phyloP scores from a whole-genome alignment of 2,888 invertebrate species.

The Dendrolimus houi region DNA sequence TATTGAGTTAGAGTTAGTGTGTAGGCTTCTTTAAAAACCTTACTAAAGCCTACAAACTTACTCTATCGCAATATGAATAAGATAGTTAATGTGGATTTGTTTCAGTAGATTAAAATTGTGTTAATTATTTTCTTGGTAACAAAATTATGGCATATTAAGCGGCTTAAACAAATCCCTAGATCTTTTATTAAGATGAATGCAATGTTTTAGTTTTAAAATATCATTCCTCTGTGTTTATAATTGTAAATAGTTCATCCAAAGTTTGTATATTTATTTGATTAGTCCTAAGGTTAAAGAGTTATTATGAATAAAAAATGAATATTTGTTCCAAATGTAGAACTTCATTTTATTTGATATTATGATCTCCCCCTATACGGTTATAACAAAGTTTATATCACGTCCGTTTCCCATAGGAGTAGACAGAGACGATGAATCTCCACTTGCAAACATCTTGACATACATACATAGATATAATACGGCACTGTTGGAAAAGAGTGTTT shows the following conservation, averaged over 20 bases:
- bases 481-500: too few relatives aligned
- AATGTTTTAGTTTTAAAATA: conserved; percentile 13
- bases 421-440: background rate
- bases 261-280: conserved; percentile 64
- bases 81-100: too few relatives aligned
- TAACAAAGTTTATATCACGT: background rate
- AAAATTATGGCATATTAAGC: conserved; percentile 34
- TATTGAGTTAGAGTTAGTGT: too few relatives aligned
- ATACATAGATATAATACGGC: too few relatives aligned
- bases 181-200: conserved; percentile 24
- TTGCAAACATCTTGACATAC: background rate
- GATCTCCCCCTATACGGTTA: background rate
- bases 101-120: too few relatives aligned
- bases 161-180: conserved; percentile 12
- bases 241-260: conserved; percentile 59
- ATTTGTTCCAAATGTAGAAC: conserved; percentile 40
- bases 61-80: too few relatives aligned
- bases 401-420: background rate
- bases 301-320: conserved; percentile 49
- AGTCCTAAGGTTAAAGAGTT: conserved; percentile 50
- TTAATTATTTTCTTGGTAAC: too few relatives aligned
- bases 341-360: conserved; percentile 8
- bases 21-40: too few relatives aligned
- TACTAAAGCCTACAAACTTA: too few relatives aligned
- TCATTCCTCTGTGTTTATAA: conserved; percentile 52